Percentiles rank a stretch among this genome's conserved stretches.
Conservation (phyloP, 2,888 invertebrate genomes). For the Eustalomyia histrio region DNA sequence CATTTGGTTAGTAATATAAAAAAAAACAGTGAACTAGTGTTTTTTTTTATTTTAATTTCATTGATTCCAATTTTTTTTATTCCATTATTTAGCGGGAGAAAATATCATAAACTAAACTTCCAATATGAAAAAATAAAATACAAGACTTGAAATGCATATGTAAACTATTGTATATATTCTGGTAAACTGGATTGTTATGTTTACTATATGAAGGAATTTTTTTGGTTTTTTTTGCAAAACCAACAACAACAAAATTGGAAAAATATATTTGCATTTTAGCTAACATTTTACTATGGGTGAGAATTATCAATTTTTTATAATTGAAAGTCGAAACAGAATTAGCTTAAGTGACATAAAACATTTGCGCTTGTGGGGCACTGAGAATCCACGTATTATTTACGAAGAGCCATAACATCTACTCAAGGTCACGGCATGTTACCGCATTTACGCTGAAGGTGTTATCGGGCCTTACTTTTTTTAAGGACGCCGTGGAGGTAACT, state of each 20-base stretch:
- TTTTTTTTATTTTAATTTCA: conserved; percentile 33
- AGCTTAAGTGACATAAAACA: too few relatives aligned
- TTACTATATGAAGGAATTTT: neutral
- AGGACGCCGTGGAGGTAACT: too few relatives aligned
- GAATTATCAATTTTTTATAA: too few relatives aligned
- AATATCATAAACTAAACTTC: conserved; percentile 40
- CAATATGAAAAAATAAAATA: conserved; percentile 22
- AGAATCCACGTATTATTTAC: too few relatives aligned
- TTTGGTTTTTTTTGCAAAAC: too few relatives aligned
- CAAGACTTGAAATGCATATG: conserved; percentile 19
- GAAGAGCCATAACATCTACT: too few relatives aligned
- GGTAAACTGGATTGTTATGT: conserved; percentile 41
- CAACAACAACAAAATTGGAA: conserved; percentile 8
- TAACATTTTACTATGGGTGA: neutral
- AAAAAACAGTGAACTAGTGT: conserved; percentile 14
- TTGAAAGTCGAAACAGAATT: too few relatives aligned
- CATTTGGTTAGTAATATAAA: conserved; percentile 25
- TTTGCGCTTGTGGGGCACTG: too few relatives aligned
- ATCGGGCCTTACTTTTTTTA: too few relatives aligned
- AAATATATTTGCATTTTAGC: conserved; percentile 60
- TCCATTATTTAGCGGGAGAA: conserved; percentile 57
- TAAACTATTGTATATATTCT: neutral
- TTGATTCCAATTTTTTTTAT: conserved; percentile 44
- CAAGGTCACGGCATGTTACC: too few relatives aligned
- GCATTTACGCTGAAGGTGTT: too few relatives aligned